Conservation (phyloP, 2,888 invertebrate genomes). For the Hydropsyche betteni region DNA sequence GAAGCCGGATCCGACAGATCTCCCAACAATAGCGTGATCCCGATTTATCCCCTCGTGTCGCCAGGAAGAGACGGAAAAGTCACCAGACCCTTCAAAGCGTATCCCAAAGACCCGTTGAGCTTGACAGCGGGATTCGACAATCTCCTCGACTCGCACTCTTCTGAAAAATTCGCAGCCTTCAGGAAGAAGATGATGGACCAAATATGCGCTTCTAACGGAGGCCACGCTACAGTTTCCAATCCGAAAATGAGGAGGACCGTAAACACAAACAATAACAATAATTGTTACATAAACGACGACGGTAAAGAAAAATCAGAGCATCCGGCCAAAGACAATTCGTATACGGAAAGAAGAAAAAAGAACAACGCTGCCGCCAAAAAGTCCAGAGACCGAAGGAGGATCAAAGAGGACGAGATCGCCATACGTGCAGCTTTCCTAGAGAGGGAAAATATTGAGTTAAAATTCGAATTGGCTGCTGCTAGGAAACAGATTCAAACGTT, state of each 20-base stretch:
- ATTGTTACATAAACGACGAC: conserved; percentile 43
- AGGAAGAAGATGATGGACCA: conserved; percentile 74
- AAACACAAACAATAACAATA: conserved; percentile 54
- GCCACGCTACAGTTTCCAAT: conserved; percentile 67
- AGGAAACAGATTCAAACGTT: conserved; percentile 68
- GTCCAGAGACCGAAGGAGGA: conserved; percentile 87
- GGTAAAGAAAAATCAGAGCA: conserved; percentile 53
- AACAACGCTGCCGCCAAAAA: conserved; percentile 97
- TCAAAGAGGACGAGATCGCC: conserved; percentile 92
- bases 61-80: conserved; percentile 58
- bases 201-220: conserved; percentile 71
- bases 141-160: conserved; percentile 67
- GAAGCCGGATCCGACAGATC: conserved; percentile 45
- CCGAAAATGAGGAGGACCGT: conserved; percentile 76
- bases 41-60: conserved; percentile 53
- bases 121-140: conserved; percentile 66
- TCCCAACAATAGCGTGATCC: conserved; percentile 45
- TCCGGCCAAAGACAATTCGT: conserved; percentile 77
- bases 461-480: conserved; percentile 73
- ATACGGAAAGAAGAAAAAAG: conserved; percentile 86
- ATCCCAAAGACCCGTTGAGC: conserved; percentile 74
- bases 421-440: conserved; percentile 88
- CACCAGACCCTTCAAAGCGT: conserved; percentile 75
- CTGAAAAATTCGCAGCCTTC: conserved; percentile 77
- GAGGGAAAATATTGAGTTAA: conserved; percentile 83